Evolutionary conservation across 2,113 vertebrate genomes (phyloP).

Genomic region (Uria aalge): DNA sequence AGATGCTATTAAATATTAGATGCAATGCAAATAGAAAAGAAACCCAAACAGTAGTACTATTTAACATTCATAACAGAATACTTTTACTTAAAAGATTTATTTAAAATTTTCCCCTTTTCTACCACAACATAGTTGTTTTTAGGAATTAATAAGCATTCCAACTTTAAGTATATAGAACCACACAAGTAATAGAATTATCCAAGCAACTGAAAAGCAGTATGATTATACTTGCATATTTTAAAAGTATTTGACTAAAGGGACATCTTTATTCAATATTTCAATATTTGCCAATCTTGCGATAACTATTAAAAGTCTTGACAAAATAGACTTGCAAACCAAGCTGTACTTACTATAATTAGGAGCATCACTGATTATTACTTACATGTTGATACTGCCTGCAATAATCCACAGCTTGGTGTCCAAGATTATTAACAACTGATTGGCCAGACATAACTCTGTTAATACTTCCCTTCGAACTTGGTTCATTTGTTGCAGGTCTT

Average conservation of each 20-base stretch:
- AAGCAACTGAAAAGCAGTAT: not conserved
- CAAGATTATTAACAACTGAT: slow-evolving; percentile 62
- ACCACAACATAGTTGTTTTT: not conserved
- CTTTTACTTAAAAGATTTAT: not conserved
- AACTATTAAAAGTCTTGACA: not conserved
- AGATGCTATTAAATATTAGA: not conserved
- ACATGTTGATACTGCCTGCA: slow-evolving; percentile 43
- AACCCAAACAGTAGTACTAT: not conserved
- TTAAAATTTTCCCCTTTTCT: not conserved
- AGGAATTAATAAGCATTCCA: not conserved
- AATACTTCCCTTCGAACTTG: not conserved
- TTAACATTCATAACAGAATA: not conserved
- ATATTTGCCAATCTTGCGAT: not conserved
- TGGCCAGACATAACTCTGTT: slow-evolving; percentile 53
- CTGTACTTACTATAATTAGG: not conserved
- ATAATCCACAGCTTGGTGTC: slow-evolving; percentile 60
- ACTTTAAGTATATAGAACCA: not conserved
- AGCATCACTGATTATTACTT: slow-evolving; percentile 27
- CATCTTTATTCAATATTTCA: not conserved
- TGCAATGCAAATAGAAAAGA: not conserved
- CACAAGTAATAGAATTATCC: not conserved
- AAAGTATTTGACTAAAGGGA: not conserved
- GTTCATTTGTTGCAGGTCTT: slow-evolving; percentile 55
- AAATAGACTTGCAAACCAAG: not conserved
- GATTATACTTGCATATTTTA: not conserved